A percentile compares a stretch with the other conserved stretches of the same genome.
phyloP scores from a whole-genome alignment of 2,113 vertebrate genomes.

The Amia ocellicauda region DNA sequence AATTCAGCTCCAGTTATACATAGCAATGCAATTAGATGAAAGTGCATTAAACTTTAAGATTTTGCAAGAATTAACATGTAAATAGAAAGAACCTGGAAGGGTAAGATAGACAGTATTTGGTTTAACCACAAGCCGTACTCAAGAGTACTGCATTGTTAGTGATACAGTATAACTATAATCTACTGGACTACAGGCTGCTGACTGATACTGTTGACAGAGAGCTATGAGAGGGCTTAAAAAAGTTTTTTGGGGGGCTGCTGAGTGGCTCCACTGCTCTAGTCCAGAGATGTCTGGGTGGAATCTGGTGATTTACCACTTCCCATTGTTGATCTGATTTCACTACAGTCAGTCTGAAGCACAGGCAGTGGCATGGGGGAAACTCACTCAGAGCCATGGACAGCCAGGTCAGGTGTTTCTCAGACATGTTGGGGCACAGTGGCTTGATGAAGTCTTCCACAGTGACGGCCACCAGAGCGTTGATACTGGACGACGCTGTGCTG shows the following conservation, averaged over 20 bases:
- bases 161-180: too few species aligned
- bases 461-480: constrained; percentile 85
- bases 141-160: too few species aligned
- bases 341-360: background rate
- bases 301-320: too few species aligned
- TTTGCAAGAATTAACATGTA: too few species aligned
- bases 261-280: too few species aligned
- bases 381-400: constrained; percentile 86
- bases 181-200: too few species aligned
- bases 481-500: constrained; percentile 88
- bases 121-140: background rate
- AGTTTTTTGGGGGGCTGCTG: too few species aligned
- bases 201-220: too few species aligned
- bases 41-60: background rate
- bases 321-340: too few species aligned
- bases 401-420: constrained; percentile 66
- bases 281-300: too few species aligned
- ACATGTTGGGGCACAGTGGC: constrained; percentile 59
- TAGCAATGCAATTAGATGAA: background rate
- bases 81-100: too few species aligned
- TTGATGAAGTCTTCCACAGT: constrained; percentile 80
- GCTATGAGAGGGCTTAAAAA: too few species aligned
- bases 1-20: background rate
- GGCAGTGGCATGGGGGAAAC: constrained; percentile 31
- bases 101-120: background rate